Evolutionary conservation across 2,797 vertebrate species (phyloP).

Genomic region (Chiloscyllium punctatum): DNA sequence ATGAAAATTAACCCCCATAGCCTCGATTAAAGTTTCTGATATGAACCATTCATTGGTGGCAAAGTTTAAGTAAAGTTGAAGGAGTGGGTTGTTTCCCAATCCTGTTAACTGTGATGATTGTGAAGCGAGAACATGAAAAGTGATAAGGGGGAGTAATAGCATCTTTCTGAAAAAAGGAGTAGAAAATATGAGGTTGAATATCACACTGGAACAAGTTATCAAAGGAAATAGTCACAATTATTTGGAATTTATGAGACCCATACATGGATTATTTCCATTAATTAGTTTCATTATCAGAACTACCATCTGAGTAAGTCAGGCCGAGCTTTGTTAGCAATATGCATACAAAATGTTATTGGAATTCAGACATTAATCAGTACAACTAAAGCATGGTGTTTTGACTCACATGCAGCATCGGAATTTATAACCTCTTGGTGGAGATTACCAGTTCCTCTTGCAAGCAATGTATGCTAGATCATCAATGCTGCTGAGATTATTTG

Average conservation of each 20-base stretch:
- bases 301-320: too few species aligned
- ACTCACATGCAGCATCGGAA: not conserved
- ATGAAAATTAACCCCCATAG: not conserved
- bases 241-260: too few species aligned
- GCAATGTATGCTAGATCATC: not conserved
- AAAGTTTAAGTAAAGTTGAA: not conserved
- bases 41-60: not conserved
- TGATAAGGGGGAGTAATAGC: not conserved
- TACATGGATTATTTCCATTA: too few species aligned
- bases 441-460: not conserved
- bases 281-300: too few species aligned
- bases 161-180: not conserved
- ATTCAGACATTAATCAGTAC: too few species aligned
- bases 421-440: not conserved
- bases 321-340: too few species aligned
- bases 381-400: not conserved
- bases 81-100: not conserved
- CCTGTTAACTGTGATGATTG: not conserved
- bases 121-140: not conserved
- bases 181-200: too few species aligned
- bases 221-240: too few species aligned
- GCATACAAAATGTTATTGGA: too few species aligned
- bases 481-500: not conserved
- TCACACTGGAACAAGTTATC: too few species aligned
- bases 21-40: not conserved